Conservation (phyloP, 1,140 invertebrate genomes). For the Chironomus tepperi region DNA sequence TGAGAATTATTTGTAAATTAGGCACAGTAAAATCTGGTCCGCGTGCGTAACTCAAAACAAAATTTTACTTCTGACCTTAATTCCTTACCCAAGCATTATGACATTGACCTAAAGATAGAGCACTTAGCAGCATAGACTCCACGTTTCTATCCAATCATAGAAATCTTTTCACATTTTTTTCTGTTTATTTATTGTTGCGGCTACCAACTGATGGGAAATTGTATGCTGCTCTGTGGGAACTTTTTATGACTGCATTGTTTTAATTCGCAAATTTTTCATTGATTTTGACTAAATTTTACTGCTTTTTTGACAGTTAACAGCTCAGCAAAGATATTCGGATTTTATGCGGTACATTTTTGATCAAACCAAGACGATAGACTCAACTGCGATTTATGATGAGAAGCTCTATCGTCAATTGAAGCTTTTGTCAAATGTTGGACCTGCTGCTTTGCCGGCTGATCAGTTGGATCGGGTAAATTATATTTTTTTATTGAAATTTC, state of each 20-base stretch:
- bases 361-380: conserved; percentile 54
- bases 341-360: conserved; percentile 70
- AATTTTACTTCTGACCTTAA: background rate
- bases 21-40: too few species aligned
- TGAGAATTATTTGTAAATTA: conserved; percentile 32
- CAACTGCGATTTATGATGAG: conserved; percentile 57
- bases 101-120: background rate
- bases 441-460: conserved; percentile 71
- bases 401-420: conserved; percentile 62
- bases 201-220: background rate
- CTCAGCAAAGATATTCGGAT: conserved; percentile 67
- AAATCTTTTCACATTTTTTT: background rate
- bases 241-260: background rate
- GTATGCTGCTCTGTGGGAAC: background rate
- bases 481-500: background rate
- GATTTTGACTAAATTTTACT: conserved; percentile 32
- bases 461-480: conserved; percentile 69
- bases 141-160: background rate
- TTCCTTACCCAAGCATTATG: background rate
- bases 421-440: conserved; percentile 70
- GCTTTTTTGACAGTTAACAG: conserved; percentile 48
- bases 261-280: background rate
- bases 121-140: background rate
- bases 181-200: background rate
- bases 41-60: too few species aligned